Evolutionary conservation across 2,888 invertebrate genomes (phyloP).

Genomic region (Scaptodrosophila latifasciaeformis): DNA sequence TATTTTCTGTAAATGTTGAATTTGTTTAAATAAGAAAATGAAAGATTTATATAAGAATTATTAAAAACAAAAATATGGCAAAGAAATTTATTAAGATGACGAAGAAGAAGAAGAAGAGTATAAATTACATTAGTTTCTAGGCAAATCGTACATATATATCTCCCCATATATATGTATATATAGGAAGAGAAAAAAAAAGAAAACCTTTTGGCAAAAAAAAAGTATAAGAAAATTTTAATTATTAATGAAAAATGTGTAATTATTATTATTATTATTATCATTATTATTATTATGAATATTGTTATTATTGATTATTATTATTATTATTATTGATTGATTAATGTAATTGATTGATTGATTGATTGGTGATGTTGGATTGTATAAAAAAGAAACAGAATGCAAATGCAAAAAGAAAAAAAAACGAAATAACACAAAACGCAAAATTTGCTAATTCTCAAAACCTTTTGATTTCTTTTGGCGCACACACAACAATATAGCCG

Average conservation of each 20-base stretch:
- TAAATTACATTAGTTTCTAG: conserved; percentile 60
- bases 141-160: conserved; percentile 20
- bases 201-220: conserved; percentile 41
- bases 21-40: conserved; percentile 40
- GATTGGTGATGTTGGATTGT: no score
- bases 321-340: conserved; percentile 59
- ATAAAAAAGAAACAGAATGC: no score
- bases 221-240: conserved; percentile 32
- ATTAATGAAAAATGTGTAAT: no score
- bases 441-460: conserved; percentile 46
- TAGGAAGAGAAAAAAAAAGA: conserved; percentile 15
- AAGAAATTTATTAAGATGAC: background rate
- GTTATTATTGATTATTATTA: conserved; percentile 51
- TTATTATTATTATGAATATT: conserved; percentile 40
- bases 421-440: conserved; percentile 21
- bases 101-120: conserved; percentile 36
- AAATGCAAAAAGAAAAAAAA: background rate
- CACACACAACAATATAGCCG: no score
- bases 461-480: background rate
- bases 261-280: conserved; percentile 44
- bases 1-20: conserved; percentile 52
- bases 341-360: no score
- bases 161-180: conserved; percentile 29
- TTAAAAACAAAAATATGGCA: no score
- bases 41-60: background rate